phyloP scores from a whole-genome alignment of 2,888 invertebrate species.

The Dryococelus australis region DNA sequence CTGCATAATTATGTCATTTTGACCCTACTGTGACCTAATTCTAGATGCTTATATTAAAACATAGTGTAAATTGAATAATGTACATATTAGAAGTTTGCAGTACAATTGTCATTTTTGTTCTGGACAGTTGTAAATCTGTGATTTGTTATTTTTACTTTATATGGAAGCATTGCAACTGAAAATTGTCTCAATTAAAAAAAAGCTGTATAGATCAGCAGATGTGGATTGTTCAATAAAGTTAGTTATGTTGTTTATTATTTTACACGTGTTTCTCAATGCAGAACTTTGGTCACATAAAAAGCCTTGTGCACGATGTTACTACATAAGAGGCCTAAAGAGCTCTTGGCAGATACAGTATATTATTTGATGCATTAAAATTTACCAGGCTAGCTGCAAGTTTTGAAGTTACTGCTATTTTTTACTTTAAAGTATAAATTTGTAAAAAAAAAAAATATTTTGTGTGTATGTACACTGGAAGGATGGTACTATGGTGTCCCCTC shows the following conservation, averaged over 20 bases:
- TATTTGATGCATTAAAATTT: background rate
- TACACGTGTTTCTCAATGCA: background rate
- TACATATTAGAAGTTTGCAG: background rate
- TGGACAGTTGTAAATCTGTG: background rate
- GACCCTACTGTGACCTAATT: background rate
- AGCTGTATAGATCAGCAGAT: background rate
- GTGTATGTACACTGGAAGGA: constrained; percentile 11
- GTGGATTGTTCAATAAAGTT: constrained; percentile 7
- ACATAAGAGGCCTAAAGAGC: background rate
- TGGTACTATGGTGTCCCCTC: constrained; percentile 31
- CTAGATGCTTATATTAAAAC: background rate
- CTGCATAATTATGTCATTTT: background rate
- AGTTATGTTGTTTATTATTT: background rate
- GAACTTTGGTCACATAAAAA: background rate
- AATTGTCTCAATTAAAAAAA: background rate
- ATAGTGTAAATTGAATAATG: background rate
- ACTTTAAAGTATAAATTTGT: constrained; percentile 29
- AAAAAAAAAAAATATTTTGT: constrained; percentile 35
- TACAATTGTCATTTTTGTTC: background rate
- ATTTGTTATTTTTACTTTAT: constrained; percentile 5
- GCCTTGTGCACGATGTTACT: background rate
- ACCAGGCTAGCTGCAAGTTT: background rate
- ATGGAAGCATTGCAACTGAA: constrained; percentile 9
- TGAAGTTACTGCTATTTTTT: background rate
- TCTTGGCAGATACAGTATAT: background rate